Evolutionary conservation across 2,888 invertebrate genomes (phyloP), one percentile per base, ranked within the genome.

Genomic region (Oeneis ivallda): DNA sequence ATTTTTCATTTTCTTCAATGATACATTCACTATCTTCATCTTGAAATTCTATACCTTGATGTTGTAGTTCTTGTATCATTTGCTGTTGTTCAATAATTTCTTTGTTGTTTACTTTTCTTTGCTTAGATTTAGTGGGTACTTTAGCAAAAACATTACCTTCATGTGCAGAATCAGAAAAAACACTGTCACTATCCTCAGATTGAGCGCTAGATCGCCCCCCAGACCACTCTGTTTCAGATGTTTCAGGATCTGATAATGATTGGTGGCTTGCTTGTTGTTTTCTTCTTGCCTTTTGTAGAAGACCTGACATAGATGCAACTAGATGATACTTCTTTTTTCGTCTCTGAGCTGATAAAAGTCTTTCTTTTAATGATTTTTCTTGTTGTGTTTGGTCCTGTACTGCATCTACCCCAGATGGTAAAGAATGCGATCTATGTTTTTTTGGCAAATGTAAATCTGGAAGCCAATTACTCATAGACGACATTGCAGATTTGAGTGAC

Each of bases 231-330:
- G 94, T 94, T 83, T 95, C 95, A 0, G 95, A 95, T 56, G 95
- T 95, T 83, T 96, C 96, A 4, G 95, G 95, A 79, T 96, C 96
- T 11, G 96, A 96, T 60, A 96, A 79, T 0, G 95, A 95, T 75
- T 95, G 94, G 71, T 93, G 91, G 72, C 92, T 91, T 39, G 92
- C 86, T 77, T 92, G 92, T 39, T 93, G 93, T 84, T 94, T 94
- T 75, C 95, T 85, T 80, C 96, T 96, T 0, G 97, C 97, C 88
- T 97, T 97, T 82, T 96, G 96, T 74, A 97, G 88, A 69, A 97
- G 94, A 26, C 96, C 96, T 1, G 96, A 96, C 86, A 97, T 95
- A 0, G 97, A 97, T 0, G 96, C 95, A 0, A 96, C 96, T 62
- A 97, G 91, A 6, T 95, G 94, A 73, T 96, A 95, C 79, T 96